Percentiles rank a stretch among this genome's conserved stretches.
These are phyloP conservation scores for Virgularia gustaviana DNA, from an alignment of 92 coral and sea anemone genomes.

Conservation along the genomic window DNA sequence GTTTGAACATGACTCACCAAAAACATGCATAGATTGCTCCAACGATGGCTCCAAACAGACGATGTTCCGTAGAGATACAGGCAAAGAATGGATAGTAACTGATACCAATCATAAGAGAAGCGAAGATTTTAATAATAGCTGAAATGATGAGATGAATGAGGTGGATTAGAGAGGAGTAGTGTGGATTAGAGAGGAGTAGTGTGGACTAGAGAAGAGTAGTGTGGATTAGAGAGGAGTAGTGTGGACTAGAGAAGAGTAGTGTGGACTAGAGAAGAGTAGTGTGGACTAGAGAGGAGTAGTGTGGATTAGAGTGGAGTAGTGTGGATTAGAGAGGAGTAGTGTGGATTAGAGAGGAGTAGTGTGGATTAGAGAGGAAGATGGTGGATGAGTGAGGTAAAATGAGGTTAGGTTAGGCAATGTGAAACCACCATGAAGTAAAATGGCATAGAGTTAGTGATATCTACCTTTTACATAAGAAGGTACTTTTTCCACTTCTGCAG, in stretches of 20 bases:
- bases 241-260: background rate
- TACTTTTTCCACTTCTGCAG: background rate
- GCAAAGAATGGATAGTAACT: conserved; percentile 81
- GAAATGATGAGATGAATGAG: background rate
- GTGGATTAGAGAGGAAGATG: no score
- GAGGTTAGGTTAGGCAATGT: no score
- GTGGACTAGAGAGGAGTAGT: no score
- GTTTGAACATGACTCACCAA: conserved; percentile 57
- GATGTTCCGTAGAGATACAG: conserved; percentile 74
- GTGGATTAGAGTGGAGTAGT: no score
- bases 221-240: background rate
- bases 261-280: no score
- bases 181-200: background rate
- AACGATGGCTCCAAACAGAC: conserved; percentile 59
- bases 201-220: background rate
- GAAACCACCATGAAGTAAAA: background rate
- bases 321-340: no score
- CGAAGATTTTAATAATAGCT: conserved; percentile 64
- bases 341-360: no score
- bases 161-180: background rate
- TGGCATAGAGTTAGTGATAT: background rate
- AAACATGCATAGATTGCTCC: conserved; percentile 61
- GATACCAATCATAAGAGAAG: conserved; percentile 66
- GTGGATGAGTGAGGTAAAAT: no score
- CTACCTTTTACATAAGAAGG: conserved; percentile 60